Evolutionary conservation across 2,113 vertebrate species (phyloP).

Genomic region (Limnothrissa miodon): DNA sequence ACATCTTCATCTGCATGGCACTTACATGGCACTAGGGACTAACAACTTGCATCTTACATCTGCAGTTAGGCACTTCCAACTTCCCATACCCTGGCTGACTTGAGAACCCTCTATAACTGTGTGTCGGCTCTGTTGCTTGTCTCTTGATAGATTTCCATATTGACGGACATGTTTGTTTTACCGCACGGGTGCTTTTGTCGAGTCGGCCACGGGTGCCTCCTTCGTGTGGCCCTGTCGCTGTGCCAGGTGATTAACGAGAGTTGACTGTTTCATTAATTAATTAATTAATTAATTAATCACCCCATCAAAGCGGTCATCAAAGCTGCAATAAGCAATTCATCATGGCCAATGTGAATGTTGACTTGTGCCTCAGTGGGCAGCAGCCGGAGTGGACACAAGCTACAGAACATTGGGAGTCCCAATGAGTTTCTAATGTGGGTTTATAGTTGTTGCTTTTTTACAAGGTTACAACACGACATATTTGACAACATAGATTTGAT

Average conservation of each 20-base stretch:
- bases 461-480: too few species aligned
- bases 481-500: too few species aligned
- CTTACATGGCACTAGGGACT: too few species aligned
- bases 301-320: neutral
- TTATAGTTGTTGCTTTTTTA: too few species aligned
- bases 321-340: neutral
- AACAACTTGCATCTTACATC: too few species aligned
- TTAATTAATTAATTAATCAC: constrained; percentile 8
- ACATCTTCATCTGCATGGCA: too few species aligned
- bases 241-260: neutral
- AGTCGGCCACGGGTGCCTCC: neutral
- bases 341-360: neutral
- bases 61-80: neutral
- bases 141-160: neutral
- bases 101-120: neutral
- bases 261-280: neutral
- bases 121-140: neutral
- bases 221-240: neutral
- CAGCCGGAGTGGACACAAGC: neutral
- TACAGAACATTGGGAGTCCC: neutral
- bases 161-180: neutral
- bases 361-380: neutral
- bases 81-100: too few species aligned
- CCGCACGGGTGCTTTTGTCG: neutral
- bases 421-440: too few species aligned